phyloP scores from a whole-genome alignment of 2,113 vertebrate genomes.

The Cephalopholis sonnerati region DNA sequence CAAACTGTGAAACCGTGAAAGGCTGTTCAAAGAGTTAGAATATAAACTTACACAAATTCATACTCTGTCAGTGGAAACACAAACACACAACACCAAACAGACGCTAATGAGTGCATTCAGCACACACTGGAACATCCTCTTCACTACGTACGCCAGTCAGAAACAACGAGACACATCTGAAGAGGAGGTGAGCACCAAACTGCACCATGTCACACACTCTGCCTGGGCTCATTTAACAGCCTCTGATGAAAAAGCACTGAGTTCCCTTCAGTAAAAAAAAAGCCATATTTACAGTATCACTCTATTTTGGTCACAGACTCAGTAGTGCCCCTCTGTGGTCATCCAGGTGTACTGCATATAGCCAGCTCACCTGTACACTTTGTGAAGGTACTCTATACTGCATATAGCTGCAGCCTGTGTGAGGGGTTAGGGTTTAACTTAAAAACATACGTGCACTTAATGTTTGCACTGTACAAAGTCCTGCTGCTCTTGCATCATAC shows the following conservation, averaged over 20 bases:
- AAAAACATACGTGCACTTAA: background rate
- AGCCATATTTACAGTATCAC: background rate
- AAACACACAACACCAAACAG: background rate
- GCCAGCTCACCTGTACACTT: too few relatives aligned
- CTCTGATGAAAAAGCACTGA: constrained; percentile 1
- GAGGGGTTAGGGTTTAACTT: background rate
- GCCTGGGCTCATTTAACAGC: background rate
- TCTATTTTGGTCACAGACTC: background rate
- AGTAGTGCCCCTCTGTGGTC: constrained; percentile 28
- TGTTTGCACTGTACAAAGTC: background rate
- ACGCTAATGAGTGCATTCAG: background rate
- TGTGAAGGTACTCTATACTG: background rate
- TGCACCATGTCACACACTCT: background rate
- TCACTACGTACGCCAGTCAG: background rate
- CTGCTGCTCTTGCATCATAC: background rate
- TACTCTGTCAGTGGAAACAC: background rate
- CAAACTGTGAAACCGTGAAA: background rate
- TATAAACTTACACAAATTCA: background rate
- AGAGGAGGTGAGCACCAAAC: constrained; percentile 6
- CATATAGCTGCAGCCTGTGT: background rate
- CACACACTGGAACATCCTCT: background rate
- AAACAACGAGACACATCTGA: background rate
- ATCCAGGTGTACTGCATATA: background rate
- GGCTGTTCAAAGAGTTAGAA: constrained; percentile 2
- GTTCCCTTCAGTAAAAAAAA: background rate